phyloP scores from a whole-genome alignment of 2,113 vertebrate genomes.

The Microcebus tavaratra region DNA sequence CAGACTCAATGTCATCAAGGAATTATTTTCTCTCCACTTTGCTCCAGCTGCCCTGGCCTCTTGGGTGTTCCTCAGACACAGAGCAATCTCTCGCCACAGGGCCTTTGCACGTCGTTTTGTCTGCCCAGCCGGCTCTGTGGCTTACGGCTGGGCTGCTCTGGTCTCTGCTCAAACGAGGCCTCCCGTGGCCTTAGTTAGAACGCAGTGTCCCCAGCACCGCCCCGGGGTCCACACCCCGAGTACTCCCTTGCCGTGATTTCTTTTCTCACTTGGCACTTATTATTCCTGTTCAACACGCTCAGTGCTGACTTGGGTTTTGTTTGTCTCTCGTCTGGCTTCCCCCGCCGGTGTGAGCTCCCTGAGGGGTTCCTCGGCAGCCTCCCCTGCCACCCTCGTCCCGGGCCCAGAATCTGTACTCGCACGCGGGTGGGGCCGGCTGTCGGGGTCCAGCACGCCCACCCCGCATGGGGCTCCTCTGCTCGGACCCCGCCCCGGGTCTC shows the following conservation, averaged over 20 bases:
- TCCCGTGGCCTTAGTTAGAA: fast-evolving
- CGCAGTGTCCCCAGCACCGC: fast-evolving
- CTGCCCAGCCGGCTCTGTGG: neutral
- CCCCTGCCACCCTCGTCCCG: fast-evolving
- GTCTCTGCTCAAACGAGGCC: neutral
- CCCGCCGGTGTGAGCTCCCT: fast-evolving
- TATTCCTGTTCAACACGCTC: too few relatives aligned
- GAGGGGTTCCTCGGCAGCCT: neutral
- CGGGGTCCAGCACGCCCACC: fast-evolving
- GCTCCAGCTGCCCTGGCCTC: neutral
- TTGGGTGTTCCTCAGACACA: fast-evolving
- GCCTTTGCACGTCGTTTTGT: neutral
- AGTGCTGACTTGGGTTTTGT: neutral
- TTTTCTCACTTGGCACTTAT: fast-evolving
- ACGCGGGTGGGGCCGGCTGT: neutral
- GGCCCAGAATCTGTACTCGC: neutral
- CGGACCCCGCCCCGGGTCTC: too few relatives aligned
- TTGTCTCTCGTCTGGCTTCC: neutral
- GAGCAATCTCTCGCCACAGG: neutral
- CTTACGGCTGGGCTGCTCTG: fast-evolving
- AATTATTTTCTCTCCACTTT: too few relatives aligned
- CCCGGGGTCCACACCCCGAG: fast-evolving
- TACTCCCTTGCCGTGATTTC: fast-evolving
- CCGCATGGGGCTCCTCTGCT: neutral
- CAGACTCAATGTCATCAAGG: fast-evolving